Base-by-base conservation (phyloP, 2,888 invertebrate species). In the Lathronympha strigana region DNA sequence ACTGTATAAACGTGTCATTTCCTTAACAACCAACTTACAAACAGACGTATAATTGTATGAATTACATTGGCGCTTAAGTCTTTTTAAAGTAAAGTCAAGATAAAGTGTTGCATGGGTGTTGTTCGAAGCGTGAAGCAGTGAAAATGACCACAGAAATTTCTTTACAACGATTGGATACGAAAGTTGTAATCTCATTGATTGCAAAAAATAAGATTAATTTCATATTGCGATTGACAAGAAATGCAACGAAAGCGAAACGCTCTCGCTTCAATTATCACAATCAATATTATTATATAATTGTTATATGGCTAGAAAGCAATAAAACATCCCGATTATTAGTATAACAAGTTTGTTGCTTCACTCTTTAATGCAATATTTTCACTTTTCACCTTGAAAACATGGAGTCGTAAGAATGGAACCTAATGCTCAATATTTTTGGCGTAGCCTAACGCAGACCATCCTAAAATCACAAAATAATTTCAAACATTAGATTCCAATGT, bases 161-260 rank as follows among this genome's bases (percentile, higher is more conserved):
- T 63, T 58, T 47, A 54, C n/a, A 58, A 50, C 49, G 43, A 63
- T 63, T 63, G 25, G 57, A 58, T 57, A 50, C 57, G 63, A 63
- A 63, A 63, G 63, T 50, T 25, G 63, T 55, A 47, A 62, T 62
- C 19, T 60, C 45, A 43, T 28, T 28, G 36, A 19, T 53, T 2
- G 31, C 47, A 54, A 63, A 63, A 61, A 63, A 54, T 38, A 23
- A 63, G 63, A 63, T 63, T 63, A 40, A 57, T 57, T 50, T 63
- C 63, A 63, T 63, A 63, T 43, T 43, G 50, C 55, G 40, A 58
- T 54, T 45, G 53, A 23, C 25, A 57, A 63, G 25, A 55, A 57
- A 62, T 45, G 36, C 6, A 38, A 62, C 25, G 43, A 63, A 63
- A 63, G 63, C 57, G 50, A 63, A 47, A 54, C 23, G 25, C 15